These are phyloP conservation scores for Lasioglossum calceatum DNA, from an alignment of 2,888 invertebrate genomes.

Conservation along the genomic window DNA sequence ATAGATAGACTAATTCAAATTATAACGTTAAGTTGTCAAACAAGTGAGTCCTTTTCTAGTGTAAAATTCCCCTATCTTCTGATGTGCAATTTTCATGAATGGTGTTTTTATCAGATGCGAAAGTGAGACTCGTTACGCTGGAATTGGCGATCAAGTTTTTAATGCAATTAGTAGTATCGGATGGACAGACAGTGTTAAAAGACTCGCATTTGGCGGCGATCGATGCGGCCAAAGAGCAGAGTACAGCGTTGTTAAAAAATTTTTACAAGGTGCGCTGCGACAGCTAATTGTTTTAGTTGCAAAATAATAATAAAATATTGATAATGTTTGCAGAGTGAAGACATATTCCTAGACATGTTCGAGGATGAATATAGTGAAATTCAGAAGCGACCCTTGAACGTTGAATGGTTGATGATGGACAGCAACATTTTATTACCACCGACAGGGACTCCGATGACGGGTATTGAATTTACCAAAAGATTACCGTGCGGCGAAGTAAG, in stretches of 20 bases:
- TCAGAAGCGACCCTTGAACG: slow-evolving; percentile 93
- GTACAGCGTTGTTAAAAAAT: slow-evolving; percentile 93
- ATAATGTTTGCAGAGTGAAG: slow-evolving; percentile 89
- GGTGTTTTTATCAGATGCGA: slow-evolving; percentile 87
- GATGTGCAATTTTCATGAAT: slow-evolving; percentile 11
- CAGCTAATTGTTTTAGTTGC: neutral
- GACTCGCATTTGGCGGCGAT: slow-evolving; percentile 89
- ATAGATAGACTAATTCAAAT: slow-evolving; percentile 94
- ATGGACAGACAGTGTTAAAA: slow-evolving; percentile 87
- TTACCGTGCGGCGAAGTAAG: slow-evolving; percentile 97
- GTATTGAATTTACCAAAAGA: slow-evolving; percentile 96
- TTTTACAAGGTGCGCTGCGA: slow-evolving; percentile 91
- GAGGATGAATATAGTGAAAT: slow-evolving; percentile 99
- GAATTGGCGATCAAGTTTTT: slow-evolving; percentile 94
- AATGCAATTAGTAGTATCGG: slow-evolving; percentile 87
- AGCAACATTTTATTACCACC: slow-evolving; percentile 97
- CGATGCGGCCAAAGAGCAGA: slow-evolving; percentile 91
- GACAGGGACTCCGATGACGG: slow-evolving; percentile 97
- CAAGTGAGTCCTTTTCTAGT: slow-evolving; percentile 87
- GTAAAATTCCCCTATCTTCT: neutral
- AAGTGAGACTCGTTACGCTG: slow-evolving; percentile 95
- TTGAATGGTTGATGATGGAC: slow-evolving; percentile 98
- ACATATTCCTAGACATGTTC: slow-evolving; percentile 99
- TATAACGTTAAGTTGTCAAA: slow-evolving; percentile 93
- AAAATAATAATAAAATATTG: neutral